Base-by-base conservation (phyloP, 2,113 vertebrate species). In the Chaetura pelagica region DNA sequence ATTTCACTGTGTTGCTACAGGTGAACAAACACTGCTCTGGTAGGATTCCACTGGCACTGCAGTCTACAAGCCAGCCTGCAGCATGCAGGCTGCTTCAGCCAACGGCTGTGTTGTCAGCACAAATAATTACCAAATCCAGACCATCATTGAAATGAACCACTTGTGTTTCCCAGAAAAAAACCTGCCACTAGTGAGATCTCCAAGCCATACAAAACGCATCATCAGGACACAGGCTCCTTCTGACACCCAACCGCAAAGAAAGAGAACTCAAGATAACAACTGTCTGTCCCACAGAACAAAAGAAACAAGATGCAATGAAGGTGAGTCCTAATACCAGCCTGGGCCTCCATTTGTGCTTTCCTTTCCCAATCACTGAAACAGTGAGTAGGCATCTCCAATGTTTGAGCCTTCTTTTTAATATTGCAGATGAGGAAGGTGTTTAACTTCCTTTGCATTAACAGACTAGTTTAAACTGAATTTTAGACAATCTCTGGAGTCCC, bases 1-100 rank as follows among this genome's bases (percentile, higher is more conserved):
- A 64, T 62, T 88, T 90, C 85, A 51, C 46, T 89, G 77, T 24
- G 44, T 69, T 92, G 77, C 85, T 89, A 83, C 72, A 95, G 91
- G 90, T 95, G 94, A 90, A 63, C 67, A 87, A 96, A 85, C 62
- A 64, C 22, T 0, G 1, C 67, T 61, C 42, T 62, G 74, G 58
- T 83, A 90, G 48, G 44, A 88, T 71, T 44, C 52, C 73, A 90
- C 76, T 1, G 0, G 46, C 54, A 32, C 81, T 35, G 66, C 71
- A 87, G 66, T 40, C 84, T 64, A 7, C 34, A 87, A 61, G 13
- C 49, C 54, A 86, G 91, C 66, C 67, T 3, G 9, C 5, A 21
- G 81, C n/a, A 73, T 4, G 23, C 2, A 34, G 54, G 35, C 72
- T 75, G 80, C 77, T 92, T 44, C 77, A 87, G 76, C 66, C 72